phyloP scores from a whole-genome alignment of 2,113 vertebrate genomes.

The Gallinago paraguaiae region DNA sequence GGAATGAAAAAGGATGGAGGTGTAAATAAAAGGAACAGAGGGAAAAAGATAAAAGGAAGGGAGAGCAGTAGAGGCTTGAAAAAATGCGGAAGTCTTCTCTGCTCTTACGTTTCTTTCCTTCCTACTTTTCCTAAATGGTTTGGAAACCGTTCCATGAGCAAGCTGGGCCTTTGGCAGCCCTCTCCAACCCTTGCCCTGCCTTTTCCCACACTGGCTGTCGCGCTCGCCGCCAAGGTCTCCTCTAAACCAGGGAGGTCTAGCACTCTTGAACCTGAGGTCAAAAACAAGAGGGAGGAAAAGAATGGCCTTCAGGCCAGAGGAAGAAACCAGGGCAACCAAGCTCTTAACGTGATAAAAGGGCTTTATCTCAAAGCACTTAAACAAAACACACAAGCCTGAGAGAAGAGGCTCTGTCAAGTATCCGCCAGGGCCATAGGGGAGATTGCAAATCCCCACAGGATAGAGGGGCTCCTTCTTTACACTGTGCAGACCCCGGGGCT shows the following conservation, averaged over 20 bases:
- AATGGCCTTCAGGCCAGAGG: constrained; percentile 72
- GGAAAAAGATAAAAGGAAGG: neutral
- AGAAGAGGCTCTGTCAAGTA: constrained; percentile 56
- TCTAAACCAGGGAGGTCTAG: constrained; percentile 61
- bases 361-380: constrained; percentile 71
- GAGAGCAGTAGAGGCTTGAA: neutral
- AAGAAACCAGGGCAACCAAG: constrained; percentile 68
- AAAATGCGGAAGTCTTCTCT: neutral
- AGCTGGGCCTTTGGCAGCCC: neutral
- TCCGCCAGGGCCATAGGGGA: neutral
- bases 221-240: neutral
- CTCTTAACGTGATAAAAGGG: constrained; percentile 70
- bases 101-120: neutral
- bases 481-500: neutral
- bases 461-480: neutral
- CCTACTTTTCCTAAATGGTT: neutral
- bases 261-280: constrained; percentile 76
- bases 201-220: constrained; percentile 44
- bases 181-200: constrained; percentile 23
- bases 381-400: constrained; percentile 67
- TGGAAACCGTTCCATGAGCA: neutral
- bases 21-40: neutral
- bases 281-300: constrained; percentile 57
- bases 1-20: neutral
- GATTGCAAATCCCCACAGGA: constrained; percentile 8